Percentiles rank a stretch among this genome's conserved stretches.
Evolutionary conservation across 30 jellyfish, hydroid and myxozoan genomes (phyloP).

Genomic region (Hydractinia symbiolongicarpus): DNA sequence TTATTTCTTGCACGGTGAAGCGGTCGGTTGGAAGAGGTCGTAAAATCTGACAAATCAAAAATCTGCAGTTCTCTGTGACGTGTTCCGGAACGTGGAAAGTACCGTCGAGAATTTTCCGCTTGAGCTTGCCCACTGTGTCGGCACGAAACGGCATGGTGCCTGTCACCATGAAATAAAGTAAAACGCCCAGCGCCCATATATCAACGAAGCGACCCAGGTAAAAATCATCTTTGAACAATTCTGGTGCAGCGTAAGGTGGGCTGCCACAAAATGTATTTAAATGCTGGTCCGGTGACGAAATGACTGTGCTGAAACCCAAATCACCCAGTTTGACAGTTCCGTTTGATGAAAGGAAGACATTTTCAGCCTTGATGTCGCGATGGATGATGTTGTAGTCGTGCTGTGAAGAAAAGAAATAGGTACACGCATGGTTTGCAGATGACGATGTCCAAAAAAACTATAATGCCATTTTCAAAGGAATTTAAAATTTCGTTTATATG

Average conservation of each 20-base stretch:
- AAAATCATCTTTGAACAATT: constrained; percentile 81
- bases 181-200: constrained; percentile 91
- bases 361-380: constrained; percentile 96
- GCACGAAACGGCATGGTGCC: constrained; percentile 97
- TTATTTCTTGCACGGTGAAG: constrained; percentile 56
- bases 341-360: constrained; percentile 61
- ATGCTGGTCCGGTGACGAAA: constrained; percentile 53
- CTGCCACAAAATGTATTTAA: constrained; percentile 92
- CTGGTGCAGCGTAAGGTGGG: constrained; percentile 98
- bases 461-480: too few relatives aligned
- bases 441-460: neutral
- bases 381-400: constrained; percentile 77
- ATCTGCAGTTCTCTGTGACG: constrained; percentile 66
- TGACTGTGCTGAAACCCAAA: constrained; percentile 87
- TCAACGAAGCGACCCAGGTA: constrained; percentile 82
- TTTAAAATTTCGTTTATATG: too few relatives aligned
- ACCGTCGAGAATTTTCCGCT: constrained; percentile 76
- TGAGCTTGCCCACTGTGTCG: constrained; percentile 89
- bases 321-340: constrained; percentile 87
- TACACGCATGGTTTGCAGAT: neutral
- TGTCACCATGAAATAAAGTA: constrained; percentile 77
- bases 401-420: constrained; percentile 37
- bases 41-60: constrained; percentile 58
- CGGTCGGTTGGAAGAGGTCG: constrained; percentile 83
- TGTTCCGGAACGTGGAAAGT: constrained; percentile 62